phyloP scores from a whole-genome alignment of 2,797 vertebrate species.

The Hippopotamyrus pictus region DNA sequence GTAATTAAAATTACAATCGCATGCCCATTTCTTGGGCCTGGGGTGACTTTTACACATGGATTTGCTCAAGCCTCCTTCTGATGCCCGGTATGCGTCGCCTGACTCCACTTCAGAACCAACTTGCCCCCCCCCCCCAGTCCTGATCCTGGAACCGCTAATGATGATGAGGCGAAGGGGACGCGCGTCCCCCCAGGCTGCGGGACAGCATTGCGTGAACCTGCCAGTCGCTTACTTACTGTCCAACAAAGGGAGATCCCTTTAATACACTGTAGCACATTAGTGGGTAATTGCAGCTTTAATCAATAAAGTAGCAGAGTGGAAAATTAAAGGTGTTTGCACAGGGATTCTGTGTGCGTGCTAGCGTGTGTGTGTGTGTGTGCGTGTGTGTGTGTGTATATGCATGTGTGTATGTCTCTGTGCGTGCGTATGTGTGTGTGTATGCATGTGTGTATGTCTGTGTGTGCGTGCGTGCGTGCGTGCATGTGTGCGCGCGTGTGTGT shows the following conservation, averaged over 20 bases:
- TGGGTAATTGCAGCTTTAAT: constrained; percentile 76
- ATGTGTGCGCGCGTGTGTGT: neutral
- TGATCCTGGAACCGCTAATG: constrained; percentile 62
- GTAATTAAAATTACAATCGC: neutral
- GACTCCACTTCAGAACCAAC: constrained; percentile 40
- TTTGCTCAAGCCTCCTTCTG: neutral
- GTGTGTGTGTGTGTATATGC: neutral
- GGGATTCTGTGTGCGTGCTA: constrained; percentile 36
- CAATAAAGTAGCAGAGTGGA: constrained; percentile 75
- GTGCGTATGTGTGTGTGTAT: no score
- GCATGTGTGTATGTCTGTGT: constrained; percentile 9
- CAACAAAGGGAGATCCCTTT: constrained; percentile 72
- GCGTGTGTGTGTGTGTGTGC: constrained; percentile 24
- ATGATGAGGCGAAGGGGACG: constrained; percentile 63
- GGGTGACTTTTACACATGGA: neutral
- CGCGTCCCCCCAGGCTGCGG: constrained; percentile 63
- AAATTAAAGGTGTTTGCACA: constrained; percentile 64
- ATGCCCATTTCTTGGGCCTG: neutral
- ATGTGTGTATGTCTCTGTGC: neutral
- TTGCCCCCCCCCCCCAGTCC: constrained; percentile 50
- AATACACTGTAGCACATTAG: constrained; percentile 72
- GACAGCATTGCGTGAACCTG: constrained; percentile 59
- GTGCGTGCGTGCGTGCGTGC: constrained; percentile 14
- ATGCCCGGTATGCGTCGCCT: neutral
- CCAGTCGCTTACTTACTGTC: constrained; percentile 75